Base-by-base conservation (phyloP, 2,888 invertebrate genomes). In the Laspeyria flexula region DNA sequence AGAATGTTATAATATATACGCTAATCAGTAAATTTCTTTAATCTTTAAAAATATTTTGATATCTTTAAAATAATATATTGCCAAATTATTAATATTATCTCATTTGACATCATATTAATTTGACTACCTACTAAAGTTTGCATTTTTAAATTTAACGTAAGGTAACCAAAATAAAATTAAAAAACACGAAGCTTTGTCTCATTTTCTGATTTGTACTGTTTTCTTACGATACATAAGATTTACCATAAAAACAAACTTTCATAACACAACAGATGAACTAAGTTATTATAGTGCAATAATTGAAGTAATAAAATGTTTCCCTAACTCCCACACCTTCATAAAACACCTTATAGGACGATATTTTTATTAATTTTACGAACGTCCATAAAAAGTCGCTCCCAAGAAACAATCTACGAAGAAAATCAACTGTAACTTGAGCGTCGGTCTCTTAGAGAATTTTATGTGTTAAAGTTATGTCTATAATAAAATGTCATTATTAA, bases 401-500 rank as follows among this genome's bases (percentile, higher is more conserved):
- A 31, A 4, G 16, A 16, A 25, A 34, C 43, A 43, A 50, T 39
- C 39, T 43, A 41, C 34, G 41, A 9, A 15, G 15, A 30, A 41
- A 16, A n/a, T n/a, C 13, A 43, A 12, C 48, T 25, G 18, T 47
- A 30, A n/a, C n/a, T n/a, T n/a, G n/a, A n/a, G n/a, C 18, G 15
- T 34, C 33, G 34, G 15, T 39, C 33, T 27, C 34, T 43, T 34
- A 21, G 33, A 39, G 45, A 13, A 11, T 43, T 49, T 50, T 31
- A 43, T 49, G 43, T 50, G 23, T 43, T n/a, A n/a, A 37, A 33
- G 38, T 49, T 43, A 49, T 49, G 43, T 3, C 31, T 29, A 16
- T 57, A 68, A 68, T 68, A 65, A 56, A 65, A 56, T 29, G 16
- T 40, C 51, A 57, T 49, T 65, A 60, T 60, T 60, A 45, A 60